Conservation (phyloP, 2,113 vertebrate species). For the Brevimyrus niger region DNA sequence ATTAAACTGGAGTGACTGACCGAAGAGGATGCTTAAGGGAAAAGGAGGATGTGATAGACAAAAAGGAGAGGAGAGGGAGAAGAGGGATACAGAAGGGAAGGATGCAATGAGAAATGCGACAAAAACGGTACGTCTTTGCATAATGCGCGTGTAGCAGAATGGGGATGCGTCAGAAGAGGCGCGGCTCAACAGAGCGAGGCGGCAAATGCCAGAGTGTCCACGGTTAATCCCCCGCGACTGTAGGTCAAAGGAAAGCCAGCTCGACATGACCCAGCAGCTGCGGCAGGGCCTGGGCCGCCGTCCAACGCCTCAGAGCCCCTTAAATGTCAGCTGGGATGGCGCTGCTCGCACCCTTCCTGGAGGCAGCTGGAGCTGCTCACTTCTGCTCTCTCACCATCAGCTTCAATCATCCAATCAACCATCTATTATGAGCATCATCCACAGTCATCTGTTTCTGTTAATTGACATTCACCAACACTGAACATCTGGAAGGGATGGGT, state of each 20-base stretch:
- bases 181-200: neutral
- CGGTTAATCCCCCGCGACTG: constrained; percentile 11
- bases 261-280: constrained; percentile 12
- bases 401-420: neutral
- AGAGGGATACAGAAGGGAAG: neutral
- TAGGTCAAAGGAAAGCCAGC: constrained; percentile 7
- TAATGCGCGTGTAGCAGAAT: neutral
- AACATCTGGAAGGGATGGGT: neutral
- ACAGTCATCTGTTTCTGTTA: neutral
- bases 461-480: neutral
- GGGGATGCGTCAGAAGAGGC: neutral
- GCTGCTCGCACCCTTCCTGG: neutral
- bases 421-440: neutral
- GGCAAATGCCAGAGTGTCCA: constrained; percentile 10
- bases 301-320: neutral
- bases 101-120: neutral
- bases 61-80: neutral
- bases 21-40: neutral
- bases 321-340: constrained; percentile 25
- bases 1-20: neutral
- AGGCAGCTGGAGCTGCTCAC: neutral
- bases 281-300: neutral
- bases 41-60: neutral
- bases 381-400: neutral
- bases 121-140: neutral